A percentile compares a stretch with the other conserved stretches of the same genome.
phyloP scores from a whole-genome alignment of 2,888 invertebrate genomes.

The Cremastinae sp. region DNA sequence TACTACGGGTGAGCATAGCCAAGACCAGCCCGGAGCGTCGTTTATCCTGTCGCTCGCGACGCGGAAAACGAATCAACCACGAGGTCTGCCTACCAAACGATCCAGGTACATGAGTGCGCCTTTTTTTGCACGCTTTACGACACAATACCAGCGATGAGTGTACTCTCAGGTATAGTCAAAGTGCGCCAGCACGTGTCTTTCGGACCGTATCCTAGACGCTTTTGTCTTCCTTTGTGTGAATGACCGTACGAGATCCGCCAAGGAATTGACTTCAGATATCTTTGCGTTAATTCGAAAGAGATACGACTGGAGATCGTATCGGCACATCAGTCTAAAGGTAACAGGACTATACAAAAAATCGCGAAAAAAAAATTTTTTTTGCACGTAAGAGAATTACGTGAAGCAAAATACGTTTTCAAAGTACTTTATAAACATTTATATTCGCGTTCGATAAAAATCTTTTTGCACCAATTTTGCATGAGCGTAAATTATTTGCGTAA shows the following conservation, averaged over 20 bases:
- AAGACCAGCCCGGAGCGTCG: conserved; percentile 8
- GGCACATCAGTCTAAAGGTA: conserved; percentile 25
- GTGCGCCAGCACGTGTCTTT: conserved; percentile 51
- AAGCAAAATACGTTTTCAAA: no score
- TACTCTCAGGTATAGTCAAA: conserved; percentile 43
- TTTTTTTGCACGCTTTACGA: conserved; percentile 6
- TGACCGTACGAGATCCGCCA: conserved; percentile 44
- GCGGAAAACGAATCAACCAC: conserved; percentile 52
- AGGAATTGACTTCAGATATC: no score
- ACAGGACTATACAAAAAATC: conserved; percentile 9
- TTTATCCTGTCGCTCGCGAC: conserved; percentile 46
- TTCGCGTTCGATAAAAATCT: no score
- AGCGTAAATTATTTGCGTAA: no score
- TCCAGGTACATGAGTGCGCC: conserved; percentile 21
- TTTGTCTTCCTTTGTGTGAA: conserved; percentile 39
- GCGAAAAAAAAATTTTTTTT: no score
- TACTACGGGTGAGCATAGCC: conserved; percentile 19
- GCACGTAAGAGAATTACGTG: not conserved
- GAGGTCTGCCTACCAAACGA: conserved; percentile 58
- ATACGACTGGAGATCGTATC: no score
- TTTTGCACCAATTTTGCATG: no score
- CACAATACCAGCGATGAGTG: conserved; percentile 31
- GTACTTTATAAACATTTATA: no score
- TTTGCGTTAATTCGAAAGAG: no score
- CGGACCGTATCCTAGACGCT: conserved; percentile 27